phyloP scores from a whole-genome alignment of 2,888 invertebrate genomes.

The Drosophila borealis region DNA sequence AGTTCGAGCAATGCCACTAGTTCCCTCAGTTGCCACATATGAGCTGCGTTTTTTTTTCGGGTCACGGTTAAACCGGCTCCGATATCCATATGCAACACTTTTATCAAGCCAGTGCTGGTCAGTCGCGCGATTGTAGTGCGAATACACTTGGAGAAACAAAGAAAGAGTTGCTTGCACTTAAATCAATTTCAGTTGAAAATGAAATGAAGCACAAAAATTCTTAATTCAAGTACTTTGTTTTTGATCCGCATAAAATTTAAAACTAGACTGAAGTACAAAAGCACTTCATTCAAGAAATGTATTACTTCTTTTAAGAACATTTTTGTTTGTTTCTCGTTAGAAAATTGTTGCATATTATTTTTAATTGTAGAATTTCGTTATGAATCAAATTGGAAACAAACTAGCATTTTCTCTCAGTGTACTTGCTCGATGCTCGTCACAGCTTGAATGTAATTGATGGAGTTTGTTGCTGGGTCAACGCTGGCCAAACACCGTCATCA shows the following conservation, averaged over 20 bases:
- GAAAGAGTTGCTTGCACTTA: background rate
- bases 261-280: no score
- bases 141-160: conserved; percentile 4
- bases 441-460: conserved; percentile 49
- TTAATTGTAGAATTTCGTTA: no score
- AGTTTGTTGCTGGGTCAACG: conserved; percentile 34
- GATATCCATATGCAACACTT: conserved; percentile 47
- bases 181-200: no score
- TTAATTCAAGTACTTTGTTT: no score
- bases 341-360: no score
- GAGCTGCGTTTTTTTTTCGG: conserved; percentile 21
- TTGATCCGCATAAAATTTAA: no score
- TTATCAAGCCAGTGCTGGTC: conserved; percentile 10
- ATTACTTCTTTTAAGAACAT: no score
- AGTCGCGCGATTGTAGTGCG: conserved; percentile 1
- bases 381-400: no score
- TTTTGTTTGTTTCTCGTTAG: no score
- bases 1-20: background rate
- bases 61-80: conserved; percentile 33
- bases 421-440: conserved; percentile 11
- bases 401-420: background rate
- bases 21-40: conserved; percentile 4
- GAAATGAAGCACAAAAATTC: no score
- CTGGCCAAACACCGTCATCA: conserved; percentile 48
- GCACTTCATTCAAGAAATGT: no score